Evolutionary conservation across 2,888 invertebrate species (phyloP).

Genomic region (Drosophila bunnanda): DNA sequence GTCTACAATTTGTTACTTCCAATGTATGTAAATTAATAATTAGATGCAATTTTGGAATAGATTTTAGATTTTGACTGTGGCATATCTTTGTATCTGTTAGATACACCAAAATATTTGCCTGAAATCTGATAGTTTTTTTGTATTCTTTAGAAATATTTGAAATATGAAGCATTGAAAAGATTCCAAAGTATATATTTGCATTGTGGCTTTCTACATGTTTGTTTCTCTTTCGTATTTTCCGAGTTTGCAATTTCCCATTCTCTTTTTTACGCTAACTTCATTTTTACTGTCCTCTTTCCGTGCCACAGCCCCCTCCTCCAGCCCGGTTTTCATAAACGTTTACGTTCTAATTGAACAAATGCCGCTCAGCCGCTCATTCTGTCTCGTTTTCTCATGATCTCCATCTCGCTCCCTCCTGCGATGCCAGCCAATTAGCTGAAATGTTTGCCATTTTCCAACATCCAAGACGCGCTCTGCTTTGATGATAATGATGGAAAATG

Average conservation of each 20-base stretch:
- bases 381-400: constrained; percentile 2
- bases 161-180: neutral
- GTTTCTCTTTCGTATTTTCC: constrained; percentile 1
- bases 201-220: neutral
- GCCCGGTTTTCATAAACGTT: constrained; percentile 27
- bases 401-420: constrained; percentile 1
- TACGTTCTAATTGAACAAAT: constrained; percentile 72
- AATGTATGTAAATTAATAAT: constrained; percentile 2
- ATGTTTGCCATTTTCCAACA: constrained; percentile 67
- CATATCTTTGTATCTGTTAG: neutral
- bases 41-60: neutral
- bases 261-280: constrained; percentile 30
- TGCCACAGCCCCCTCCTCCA: neutral
- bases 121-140: neutral
- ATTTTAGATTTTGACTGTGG: neutral
- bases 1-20: constrained; percentile 15
- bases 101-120: too few species aligned
- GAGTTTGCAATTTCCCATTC: constrained; percentile 1
- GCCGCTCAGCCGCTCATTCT: constrained; percentile 4
- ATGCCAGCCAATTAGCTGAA: constrained; percentile 69
- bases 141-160: neutral
- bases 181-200: neutral
- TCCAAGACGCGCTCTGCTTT: constrained; percentile 42
- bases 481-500: constrained; percentile 46
- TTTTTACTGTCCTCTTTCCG: constrained; percentile 13